Evolutionary conservation across 2,797 vertebrate genomes (phyloP), one percentile per base, ranked within the genome.

Genomic region (Sus cebifrons): DNA sequence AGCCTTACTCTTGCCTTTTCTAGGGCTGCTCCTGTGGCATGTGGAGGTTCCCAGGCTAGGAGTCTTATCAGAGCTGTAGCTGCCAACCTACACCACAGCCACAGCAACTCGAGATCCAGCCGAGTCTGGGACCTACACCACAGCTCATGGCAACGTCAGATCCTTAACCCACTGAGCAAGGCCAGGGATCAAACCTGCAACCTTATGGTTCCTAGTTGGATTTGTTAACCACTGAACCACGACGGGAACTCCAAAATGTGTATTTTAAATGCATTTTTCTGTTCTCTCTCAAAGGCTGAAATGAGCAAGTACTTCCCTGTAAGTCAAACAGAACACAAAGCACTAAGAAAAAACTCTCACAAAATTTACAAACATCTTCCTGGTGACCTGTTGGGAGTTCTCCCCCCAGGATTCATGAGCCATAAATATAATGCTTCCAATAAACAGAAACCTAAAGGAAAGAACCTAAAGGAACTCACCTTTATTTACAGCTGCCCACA

Each of bases 361-460:
- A 44, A 83, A 49, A 60, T 79, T 23, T 5, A 65, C 36, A 91
- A 7, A 13, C 54, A 60, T 40, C 54, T 77, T 68, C 12, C 62
- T 25, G 18, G 17, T 81, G 56, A 40, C 71, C 40, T 58, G 4
- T 64, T 86, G 16, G 60, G 77, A 10, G 15, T 23, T 89, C 44
- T 78, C 77, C 17, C 44, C 78, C 60, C 49, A 81, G 32, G 36
- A 87, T 32, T 96, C 87, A 67, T 29, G 3, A 91, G 32, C 68
- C 27, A 94, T 36, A 94, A 95, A 88, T 15, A 40, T 6, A 81
- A 91, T 16, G 49, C 68, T 56, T 12, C 62, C 49, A 83, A 67
- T 67, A 84, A 79, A 87, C 21, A 74, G 74, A 97, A 91, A 89
- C 15, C 78, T 86, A 58, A 83, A 79, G 56, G 44, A 36, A 71